Conservation (phyloP, 2,797 vertebrate genomes). For the Danio aesculapii region DNA sequence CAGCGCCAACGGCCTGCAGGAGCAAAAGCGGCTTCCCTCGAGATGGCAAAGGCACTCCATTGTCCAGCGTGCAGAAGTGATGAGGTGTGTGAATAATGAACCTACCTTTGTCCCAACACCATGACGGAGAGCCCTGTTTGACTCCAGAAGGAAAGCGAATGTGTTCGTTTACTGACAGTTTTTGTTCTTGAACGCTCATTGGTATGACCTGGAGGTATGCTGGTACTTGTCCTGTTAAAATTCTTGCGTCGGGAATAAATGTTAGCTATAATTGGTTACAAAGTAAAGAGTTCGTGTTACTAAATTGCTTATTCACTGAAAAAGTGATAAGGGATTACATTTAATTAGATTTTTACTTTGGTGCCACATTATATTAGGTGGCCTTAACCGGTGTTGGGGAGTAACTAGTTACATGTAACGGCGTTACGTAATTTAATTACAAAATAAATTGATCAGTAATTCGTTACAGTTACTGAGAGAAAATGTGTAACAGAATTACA, state of each 20-base stretch:
- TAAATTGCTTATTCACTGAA: no score
- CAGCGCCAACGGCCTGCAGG: constrained; percentile 22
- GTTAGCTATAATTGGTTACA: no score
- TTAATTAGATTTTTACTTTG: no score
- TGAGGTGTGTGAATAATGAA: constrained; percentile 59
- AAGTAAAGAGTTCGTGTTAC: no score
- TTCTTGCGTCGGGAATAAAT: background rate
- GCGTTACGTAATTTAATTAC: no score
- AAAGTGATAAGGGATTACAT: no score
- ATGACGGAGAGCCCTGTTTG: background rate
- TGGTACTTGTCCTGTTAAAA: constrained; percentile 5
- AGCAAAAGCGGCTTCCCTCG: constrained; percentile 24
- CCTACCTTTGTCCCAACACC: constrained; percentile 40
- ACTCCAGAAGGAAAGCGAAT: background rate
- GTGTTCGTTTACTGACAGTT: constrained; percentile 8
- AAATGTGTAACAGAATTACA: no score
- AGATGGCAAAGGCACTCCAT: constrained; percentile 38
- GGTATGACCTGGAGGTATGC: background rate
- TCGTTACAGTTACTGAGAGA: no score
- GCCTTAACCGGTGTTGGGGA: no score
- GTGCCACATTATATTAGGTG: no score
- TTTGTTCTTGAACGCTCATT: constrained; percentile 18
- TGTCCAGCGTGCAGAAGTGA: constrained; percentile 48
- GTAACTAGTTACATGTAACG: no score
- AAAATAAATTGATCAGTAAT: no score